Conservation (phyloP, 2,113 vertebrate genomes). For the Labeo rohita region DNA sequence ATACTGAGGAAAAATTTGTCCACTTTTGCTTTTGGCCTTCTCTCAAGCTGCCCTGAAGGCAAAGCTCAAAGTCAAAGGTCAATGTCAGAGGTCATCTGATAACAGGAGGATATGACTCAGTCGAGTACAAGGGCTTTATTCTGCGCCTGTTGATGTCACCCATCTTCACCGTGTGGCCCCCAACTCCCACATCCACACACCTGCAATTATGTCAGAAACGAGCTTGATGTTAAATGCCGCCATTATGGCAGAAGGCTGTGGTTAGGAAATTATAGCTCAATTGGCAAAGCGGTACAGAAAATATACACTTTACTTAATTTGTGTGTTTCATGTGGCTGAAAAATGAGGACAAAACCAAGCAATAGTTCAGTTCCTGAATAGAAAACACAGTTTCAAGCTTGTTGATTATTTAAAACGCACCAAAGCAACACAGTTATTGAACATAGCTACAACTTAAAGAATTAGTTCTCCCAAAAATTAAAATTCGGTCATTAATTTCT, state of each 20-base stretch:
- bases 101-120: slow-evolving; percentile 67
- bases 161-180: not conserved
- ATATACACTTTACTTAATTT: slow-evolving; percentile 4
- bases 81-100: slow-evolving; percentile 72
- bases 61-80: slow-evolving; percentile 64
- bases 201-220: slow-evolving; percentile 9
- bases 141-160: slow-evolving; percentile 45
- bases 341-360: not conserved
- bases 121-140: slow-evolving; percentile 61
- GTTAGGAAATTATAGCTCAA: slow-evolving; percentile 24
- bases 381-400: not conserved
- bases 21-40: slow-evolving; percentile 2
- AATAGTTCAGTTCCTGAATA: not conserved
- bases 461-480: no score
- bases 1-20: no score
- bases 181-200: slow-evolving; percentile 17
- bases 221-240: not conserved
- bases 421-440: not conserved
- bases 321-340: not conserved
- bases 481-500: no score
- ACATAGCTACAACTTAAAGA: not conserved
- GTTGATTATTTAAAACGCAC: not conserved
- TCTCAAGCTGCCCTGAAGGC: slow-evolving; percentile 42
- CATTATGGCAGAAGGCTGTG: slow-evolving; percentile 26
- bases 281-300: slow-evolving; percentile 3